Evolutionary conservation across 2,113 vertebrate genomes (phyloP).

Genomic region (Aptenodytes patagonicus): DNA sequence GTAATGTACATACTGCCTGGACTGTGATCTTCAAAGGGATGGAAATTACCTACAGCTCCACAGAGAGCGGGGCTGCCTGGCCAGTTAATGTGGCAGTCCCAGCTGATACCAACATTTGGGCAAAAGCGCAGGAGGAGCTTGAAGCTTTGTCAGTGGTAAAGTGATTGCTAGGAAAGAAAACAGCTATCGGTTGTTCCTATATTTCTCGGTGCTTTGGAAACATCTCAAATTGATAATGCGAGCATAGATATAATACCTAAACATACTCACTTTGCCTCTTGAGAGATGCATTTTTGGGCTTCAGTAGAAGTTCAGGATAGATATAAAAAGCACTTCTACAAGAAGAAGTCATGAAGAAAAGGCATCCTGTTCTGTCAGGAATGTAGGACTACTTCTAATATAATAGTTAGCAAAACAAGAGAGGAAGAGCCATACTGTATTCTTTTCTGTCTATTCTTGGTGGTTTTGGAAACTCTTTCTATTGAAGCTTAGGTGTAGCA

Average conservation of each 20-base stretch:
- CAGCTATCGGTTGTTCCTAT: conserved; percentile 23
- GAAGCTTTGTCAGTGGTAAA: conserved; percentile 6
- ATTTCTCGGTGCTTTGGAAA: conserved; percentile 42
- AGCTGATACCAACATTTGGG: neutral
- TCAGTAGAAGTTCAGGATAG: neutral
- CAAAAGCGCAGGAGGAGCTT: conserved; percentile 34
- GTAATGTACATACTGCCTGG: neutral
- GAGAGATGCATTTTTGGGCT: neutral
- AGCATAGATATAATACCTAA: neutral
- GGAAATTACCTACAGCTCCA: conserved; percentile 29
- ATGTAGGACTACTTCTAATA: neutral
- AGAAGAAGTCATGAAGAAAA: neutral
- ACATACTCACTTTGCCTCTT: neutral
- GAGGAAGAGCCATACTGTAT: neutral
- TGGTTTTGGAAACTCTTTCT: neutral
- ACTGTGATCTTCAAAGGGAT: conserved; percentile 24
- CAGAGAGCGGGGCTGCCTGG: conserved; percentile 11
- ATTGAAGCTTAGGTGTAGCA: neutral
- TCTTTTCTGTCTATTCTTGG: neutral
- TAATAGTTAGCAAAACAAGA: neutral
- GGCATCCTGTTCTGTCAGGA: neutral
- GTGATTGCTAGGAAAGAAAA: conserved; percentile 25
- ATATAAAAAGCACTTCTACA: neutral
- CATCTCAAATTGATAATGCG: neutral
- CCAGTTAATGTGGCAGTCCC: neutral